These are phyloP conservation scores for Pitangus sulphuratus DNA, from an alignment of 2,797 vertebrate genomes.

Conservation along the genomic window DNA sequence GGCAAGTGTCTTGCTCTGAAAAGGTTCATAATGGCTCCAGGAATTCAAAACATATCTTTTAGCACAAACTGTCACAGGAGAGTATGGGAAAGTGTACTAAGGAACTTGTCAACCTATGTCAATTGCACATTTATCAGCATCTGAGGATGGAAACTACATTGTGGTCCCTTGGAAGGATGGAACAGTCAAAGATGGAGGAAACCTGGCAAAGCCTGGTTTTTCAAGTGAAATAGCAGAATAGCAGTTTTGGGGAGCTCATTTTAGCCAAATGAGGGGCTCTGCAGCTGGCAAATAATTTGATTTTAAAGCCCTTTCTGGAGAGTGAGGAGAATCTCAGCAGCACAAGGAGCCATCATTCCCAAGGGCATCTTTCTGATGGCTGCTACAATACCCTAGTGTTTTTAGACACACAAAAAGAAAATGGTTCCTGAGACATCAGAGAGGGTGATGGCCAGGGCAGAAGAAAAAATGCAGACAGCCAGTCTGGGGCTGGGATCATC, in stretches of 20 bases:
- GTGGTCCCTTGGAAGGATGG: not conserved
- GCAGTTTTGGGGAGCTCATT: not conserved
- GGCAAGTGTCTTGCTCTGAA: not conserved
- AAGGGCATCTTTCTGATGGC: not conserved
- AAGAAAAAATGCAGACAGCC: not conserved
- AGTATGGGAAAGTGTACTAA: rapidly evolving
- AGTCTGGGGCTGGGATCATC: not conserved
- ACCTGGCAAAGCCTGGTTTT: not conserved
- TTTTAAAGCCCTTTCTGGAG: not conserved
- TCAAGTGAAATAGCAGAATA: not conserved
- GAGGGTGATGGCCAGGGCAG: not conserved
- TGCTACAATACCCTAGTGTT: not conserved
- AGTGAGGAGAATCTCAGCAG: not conserved
- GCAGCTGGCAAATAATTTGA: not conserved
- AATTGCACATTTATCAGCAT: not conserved
- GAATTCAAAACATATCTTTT: not conserved
- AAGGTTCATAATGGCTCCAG: not conserved
- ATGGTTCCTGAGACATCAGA: not conserved
- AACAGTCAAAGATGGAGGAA: not conserved
- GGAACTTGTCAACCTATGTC: not conserved
- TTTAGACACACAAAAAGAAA: not conserved
- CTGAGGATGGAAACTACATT: not conserved
- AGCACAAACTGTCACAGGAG: not conserved
- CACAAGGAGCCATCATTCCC: not conserved
- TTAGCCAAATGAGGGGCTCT: not conserved